Base-by-base conservation (phyloP, 2,797 vertebrate species). In the Etheostoma perlongum region DNA sequence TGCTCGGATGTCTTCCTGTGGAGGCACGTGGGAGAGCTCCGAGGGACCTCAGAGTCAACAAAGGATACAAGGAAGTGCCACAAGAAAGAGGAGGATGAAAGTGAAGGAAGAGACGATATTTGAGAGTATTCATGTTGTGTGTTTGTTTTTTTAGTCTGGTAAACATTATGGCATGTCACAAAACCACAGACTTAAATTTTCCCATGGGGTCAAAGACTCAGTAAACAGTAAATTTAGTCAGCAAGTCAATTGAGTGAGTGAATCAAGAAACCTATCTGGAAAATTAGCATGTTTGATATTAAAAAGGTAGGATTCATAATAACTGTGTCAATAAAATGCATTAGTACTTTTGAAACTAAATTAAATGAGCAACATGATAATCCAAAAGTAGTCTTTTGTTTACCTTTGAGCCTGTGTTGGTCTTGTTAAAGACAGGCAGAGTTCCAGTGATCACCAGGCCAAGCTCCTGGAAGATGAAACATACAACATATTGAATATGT, bases 391-490 rank as follows among this genome's bases (percentile, higher is more conserved):
- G 14, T 46, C 18, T 4, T 55, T 19, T 49, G 12, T 57, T 44
- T 74, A 95, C 94, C 92, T 94, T 93, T 48, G 88, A 83, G 65
- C 95, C 94, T 2, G 73, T 91, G 65, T 61, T 60, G 5, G 98
- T 99, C 88, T 96, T 95, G 88, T 99, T 99, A 94, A 99, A 99
- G 88, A 99, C 98, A 4, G 98, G 98, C 76, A 99, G 92, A 3
- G 98, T 99, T 91, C 98, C 98, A 71, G 98, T 99, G 93, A 99
- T 99, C 86, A 99, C 98, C 89, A 99, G 96, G 72, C 98, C 98
- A 66, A 99, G 94, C 70, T 98, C 96, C 98, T 99, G 90, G 16
- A 76, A 72, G 7, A 75, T 27, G 15, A 86, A 74, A 84, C 52
- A 85, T 0, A 83, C 23, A 53, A 58, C 25, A 87, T 33, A 19